Conservation (phyloP, 2,888 invertebrate genomes). For the Neoscelio sp. region DNA sequence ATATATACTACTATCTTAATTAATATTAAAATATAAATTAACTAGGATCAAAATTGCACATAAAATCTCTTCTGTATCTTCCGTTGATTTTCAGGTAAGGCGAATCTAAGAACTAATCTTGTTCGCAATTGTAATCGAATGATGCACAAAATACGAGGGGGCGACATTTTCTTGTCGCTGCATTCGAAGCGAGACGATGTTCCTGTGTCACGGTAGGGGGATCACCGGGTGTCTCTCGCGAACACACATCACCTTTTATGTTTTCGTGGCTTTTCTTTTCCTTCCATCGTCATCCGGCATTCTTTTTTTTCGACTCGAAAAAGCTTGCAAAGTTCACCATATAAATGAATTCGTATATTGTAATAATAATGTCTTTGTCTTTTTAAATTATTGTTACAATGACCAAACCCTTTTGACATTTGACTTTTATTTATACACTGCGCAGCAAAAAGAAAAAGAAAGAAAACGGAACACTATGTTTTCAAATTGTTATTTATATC, state of each 20-base stretch:
- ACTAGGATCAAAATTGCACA: conserved; percentile 16
- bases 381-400: neutral
- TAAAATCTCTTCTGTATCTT: conserved; percentile 66
- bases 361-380: neutral
- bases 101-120: conserved; percentile 75
- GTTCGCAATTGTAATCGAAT: conserved; percentile 69
- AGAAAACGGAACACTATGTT: no score
- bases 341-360: conserved; percentile 33
- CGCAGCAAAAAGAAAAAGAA: no score
- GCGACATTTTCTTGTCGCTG: conserved; percentile 71
- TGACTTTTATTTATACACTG: no score
- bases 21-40: conserved; percentile 23
- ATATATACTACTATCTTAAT: neutral
- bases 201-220: conserved; percentile 80
- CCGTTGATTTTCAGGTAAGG: conserved; percentile 81
- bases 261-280: conserved; percentile 44
- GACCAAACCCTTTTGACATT: no score
- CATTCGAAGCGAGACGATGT: conserved; percentile 69
- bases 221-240: conserved; percentile 67
- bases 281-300: conserved; percentile 31
- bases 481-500: no score
- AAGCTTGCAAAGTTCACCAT: conserved; percentile 57
- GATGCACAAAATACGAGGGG: conserved; percentile 65
- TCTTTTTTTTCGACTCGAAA: no score
- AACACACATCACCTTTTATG: conserved; percentile 45